Evolutionary conservation across 37 sponge, comb jelly and placozoan genomes (phyloP).

Genomic region (Haliclona indistincta): DNA sequence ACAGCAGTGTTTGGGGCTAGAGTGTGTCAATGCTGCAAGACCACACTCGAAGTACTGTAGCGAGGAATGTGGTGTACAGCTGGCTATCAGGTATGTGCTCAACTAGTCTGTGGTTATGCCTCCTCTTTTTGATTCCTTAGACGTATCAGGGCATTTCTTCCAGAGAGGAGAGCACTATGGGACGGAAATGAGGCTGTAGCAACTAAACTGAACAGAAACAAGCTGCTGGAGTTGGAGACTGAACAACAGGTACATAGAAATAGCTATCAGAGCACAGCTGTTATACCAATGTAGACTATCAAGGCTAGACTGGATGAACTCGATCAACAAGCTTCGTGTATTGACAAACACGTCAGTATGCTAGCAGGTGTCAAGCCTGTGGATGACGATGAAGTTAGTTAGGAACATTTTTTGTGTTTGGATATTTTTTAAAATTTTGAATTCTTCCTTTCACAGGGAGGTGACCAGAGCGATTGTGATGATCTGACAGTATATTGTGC

Average conservation of each 20-base stretch:
- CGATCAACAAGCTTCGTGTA: constrained; percentile 32
- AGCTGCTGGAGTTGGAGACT: constrained; percentile 41
- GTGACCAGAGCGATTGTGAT: constrained; percentile 57
- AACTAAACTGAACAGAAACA: constrained; percentile 36
- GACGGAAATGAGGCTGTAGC: constrained; percentile 29
- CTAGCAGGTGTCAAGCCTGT: constrained; percentile 15
- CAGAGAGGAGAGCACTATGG: constrained; percentile 6
- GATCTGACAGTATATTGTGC: constrained; percentile 92
- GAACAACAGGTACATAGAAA: constrained; percentile 48
- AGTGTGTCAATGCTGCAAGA: constrained; percentile 79
- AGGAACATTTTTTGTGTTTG: background rate
- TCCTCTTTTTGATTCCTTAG: constrained; percentile 4
- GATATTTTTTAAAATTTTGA: constrained; percentile 2
- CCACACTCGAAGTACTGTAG: constrained; percentile 92
- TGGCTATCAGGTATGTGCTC: constrained; percentile 62
- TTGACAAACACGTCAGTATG: constrained; percentile 42
- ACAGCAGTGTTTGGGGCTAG: constrained; percentile 86
- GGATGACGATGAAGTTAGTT: constrained; percentile 34
- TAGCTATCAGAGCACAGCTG: background rate
- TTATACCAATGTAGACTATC: constrained; percentile 36
- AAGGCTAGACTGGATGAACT: constrained; percentile 34
- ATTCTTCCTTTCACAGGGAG: constrained; percentile 9
- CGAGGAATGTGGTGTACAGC: constrained; percentile 92
- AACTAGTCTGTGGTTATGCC: background rate
- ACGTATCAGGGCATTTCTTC: constrained; percentile 54